phyloP scores from a whole-genome alignment of 2,888 invertebrate species.

The Anorthoa munda region DNA sequence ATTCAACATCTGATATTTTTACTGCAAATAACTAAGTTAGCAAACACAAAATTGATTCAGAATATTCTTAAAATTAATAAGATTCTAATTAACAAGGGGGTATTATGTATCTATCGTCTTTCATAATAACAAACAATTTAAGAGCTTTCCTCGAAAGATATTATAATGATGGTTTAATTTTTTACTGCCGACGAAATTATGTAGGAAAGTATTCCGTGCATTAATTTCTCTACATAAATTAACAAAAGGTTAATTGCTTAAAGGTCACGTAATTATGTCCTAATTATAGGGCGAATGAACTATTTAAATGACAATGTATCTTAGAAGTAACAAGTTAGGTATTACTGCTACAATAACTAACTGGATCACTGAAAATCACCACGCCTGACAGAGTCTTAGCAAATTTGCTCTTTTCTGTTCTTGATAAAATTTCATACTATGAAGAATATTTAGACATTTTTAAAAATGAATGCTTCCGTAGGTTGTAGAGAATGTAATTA shows the following conservation, averaged over 20 bases:
- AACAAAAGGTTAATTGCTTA: constrained; percentile 47
- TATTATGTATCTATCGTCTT: constrained; percentile 39
- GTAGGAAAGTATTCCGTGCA: constrained; percentile 17
- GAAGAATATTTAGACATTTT: no score
- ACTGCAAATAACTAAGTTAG: no score
- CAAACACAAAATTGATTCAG: constrained; percentile 26
- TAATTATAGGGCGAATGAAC: constrained; percentile 19
- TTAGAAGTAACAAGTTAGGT: constrained; percentile 8
- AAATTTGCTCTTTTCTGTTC: no score
- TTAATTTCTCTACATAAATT: constrained; percentile 42
- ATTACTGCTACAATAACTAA: neutral
- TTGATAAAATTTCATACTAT: no score
- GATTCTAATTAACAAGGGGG: constrained; percentile 32
- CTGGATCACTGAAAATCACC: neutral
- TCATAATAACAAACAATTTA: constrained; percentile 33
- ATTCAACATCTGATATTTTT: no score
- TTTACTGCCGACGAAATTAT: constrained; percentile 48
- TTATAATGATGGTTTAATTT: constrained; percentile 37
- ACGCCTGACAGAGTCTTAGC: constrained; percentile 4
- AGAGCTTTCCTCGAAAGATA: constrained; percentile 32
- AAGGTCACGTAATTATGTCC: constrained; percentile 32
- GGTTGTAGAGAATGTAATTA: neutral
- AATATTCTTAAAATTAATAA: constrained; percentile 31
- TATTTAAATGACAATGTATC: constrained; percentile 14
- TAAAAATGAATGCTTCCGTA: no score